phyloP scores from a whole-genome alignment of 2,888 invertebrate genomes.

The Silvanus unidentatus region DNA sequence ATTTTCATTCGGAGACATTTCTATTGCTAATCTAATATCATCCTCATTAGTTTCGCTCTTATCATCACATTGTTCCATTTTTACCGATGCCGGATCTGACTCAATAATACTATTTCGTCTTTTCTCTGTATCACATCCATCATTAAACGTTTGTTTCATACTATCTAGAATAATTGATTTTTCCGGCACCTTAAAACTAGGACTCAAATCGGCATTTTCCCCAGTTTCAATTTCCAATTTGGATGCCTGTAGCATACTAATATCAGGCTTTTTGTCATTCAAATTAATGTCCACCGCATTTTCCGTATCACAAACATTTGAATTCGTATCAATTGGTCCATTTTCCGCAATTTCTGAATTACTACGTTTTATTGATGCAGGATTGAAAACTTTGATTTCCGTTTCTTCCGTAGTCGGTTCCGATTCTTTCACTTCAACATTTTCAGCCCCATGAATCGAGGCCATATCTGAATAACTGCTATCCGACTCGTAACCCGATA shows the following conservation, averaged over 20 bases:
- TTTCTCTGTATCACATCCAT: constrained; percentile 26
- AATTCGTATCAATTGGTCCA: constrained; percentile 32
- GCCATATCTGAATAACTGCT: constrained; percentile 55
- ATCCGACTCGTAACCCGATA: constrained; percentile 59
- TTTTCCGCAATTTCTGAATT: constrained; percentile 15
- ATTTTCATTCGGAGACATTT: too few species aligned
- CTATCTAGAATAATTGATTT: constrained; percentile 51
- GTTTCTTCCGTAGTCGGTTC: background rate
- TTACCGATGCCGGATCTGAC: background rate
- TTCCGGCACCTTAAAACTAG: constrained; percentile 50
- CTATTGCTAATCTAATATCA: too few species aligned
- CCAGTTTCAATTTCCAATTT: constrained; percentile 5
- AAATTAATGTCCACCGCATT: constrained; percentile 23
- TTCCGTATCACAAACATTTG: constrained; percentile 35
- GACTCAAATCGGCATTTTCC: constrained; percentile 20
- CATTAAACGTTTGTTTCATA: constrained; percentile 55
- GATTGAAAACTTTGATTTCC: background rate
- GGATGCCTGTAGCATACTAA: constrained; percentile 1
- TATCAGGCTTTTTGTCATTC: constrained; percentile 13
- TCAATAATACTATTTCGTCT: background rate
- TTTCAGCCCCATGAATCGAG: constrained; percentile 37
- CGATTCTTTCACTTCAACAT: constrained; percentile 22
- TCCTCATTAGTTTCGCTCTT: too few species aligned
- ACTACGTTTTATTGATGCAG: background rate
- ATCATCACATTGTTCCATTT: background rate